Percentiles rank a stretch among this genome's conserved stretches.
phyloP scores from a whole-genome alignment of 2,113 vertebrate species.

The Motacilla alba region DNA sequence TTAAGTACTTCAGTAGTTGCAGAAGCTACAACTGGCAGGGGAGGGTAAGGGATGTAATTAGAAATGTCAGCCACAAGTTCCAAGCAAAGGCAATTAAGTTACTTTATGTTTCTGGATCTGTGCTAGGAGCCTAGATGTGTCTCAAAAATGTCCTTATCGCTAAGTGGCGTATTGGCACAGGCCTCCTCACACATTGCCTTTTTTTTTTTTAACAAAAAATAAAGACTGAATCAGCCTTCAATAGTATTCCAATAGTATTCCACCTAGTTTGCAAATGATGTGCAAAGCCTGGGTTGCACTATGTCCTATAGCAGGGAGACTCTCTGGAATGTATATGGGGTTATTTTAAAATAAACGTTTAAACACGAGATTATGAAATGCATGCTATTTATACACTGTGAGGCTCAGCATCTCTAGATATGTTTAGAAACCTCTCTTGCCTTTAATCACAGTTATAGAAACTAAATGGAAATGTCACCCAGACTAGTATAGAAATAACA shows the following conservation, averaged over 20 bases:
- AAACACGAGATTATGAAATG: conserved; percentile 64
- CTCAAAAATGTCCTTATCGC: conserved; percentile 2
- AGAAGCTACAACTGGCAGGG: background rate
- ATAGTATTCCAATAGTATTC: background rate
- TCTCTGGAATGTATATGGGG: conserved; percentile 53
- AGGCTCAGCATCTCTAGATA: conserved; percentile 66
- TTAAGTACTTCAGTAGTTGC: background rate
- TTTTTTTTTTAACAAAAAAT: background rate
- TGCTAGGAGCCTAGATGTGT: background rate
- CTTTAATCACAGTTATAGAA: conserved; percentile 66
- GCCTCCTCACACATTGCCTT: background rate
- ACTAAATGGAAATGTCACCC: conserved; percentile 67
- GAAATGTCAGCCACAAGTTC: background rate
- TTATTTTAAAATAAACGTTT: conserved; percentile 67
- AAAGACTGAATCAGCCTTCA: background rate
- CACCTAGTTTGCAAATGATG: background rate
- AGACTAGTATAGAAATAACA: conserved; percentile 51
- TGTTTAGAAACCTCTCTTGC: conserved; percentile 69
- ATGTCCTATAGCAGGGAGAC: conserved; percentile 23
- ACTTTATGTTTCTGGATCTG: background rate
- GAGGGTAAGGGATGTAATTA: conserved; percentile 4
- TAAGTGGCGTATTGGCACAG: background rate
- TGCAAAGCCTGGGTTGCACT: background rate
- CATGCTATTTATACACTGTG: conserved; percentile 68
- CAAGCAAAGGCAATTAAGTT: conserved; percentile 21